Conservation (phyloP, 92 coral and sea anemone genomes). For the Bergia puertoricense region DNA sequence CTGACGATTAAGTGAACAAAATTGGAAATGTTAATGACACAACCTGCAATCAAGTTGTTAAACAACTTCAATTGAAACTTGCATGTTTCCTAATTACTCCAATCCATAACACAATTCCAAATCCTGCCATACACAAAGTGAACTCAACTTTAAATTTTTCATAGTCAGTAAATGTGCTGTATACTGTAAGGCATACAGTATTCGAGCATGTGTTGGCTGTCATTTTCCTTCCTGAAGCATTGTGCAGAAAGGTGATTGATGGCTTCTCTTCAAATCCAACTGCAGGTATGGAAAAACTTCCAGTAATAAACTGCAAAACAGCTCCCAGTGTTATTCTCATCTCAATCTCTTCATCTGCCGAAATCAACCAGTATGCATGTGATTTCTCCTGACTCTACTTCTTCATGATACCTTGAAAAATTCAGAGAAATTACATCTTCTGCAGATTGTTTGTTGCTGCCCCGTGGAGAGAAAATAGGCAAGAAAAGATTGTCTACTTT, state of each 20-base stretch:
- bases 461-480: slow-evolving; percentile 30
- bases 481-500: slow-evolving; percentile 32
- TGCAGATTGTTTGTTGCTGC: slow-evolving; percentile 39
- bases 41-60: no score
- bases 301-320: slow-evolving; percentile 29
- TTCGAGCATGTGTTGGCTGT: slow-evolving; percentile 43
- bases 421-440: slow-evolving; percentile 43
- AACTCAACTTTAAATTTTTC: slow-evolving; percentile 42
- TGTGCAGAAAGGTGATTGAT: slow-evolving; percentile 40
- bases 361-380: slow-evolving; percentile 18
- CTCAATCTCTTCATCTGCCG: slow-evolving; percentile 14
- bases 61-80: no score
- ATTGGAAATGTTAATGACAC: no score
- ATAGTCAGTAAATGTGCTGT: slow-evolving; percentile 15
- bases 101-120: background rate
- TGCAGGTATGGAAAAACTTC: no score
- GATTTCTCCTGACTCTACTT: slow-evolving; percentile 41
- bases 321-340: slow-evolving; percentile 41
- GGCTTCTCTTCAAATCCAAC: no score
- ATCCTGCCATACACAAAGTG: slow-evolving; percentile 31
- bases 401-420: slow-evolving; percentile 49
- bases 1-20: no score
- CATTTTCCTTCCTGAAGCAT: slow-evolving; percentile 42
- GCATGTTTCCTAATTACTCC: no score
- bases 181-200: slow-evolving; percentile 26